Evolutionary conservation across 2,113 vertebrate genomes (phyloP).

Genomic region (Rhabdornis inornatus): DNA sequence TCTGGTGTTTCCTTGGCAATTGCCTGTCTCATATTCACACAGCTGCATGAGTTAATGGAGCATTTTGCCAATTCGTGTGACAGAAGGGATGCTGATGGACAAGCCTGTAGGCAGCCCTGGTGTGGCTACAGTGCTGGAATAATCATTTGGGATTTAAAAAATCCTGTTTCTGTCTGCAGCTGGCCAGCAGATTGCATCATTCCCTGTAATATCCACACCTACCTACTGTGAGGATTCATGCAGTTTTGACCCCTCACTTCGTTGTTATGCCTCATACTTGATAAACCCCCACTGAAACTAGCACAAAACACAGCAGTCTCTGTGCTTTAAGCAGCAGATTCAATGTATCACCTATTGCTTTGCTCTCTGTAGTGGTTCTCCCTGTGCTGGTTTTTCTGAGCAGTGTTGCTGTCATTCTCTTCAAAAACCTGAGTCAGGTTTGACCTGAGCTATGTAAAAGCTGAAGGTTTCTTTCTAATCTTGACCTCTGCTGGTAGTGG

Average conservation of each 20-base stretch:
- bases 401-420: neutral
- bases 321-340: neutral
- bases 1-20: constrained; percentile 25
- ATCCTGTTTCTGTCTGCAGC: neutral
- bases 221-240: neutral
- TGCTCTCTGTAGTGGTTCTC: constrained; percentile 16
- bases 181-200: neutral
- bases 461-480: neutral
- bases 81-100: neutral
- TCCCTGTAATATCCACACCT: neutral
- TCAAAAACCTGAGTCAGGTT: neutral
- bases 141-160: neutral
- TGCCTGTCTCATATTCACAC: neutral
- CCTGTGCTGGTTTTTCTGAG: neutral
- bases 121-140: neutral
- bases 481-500: neutral
- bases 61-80: neutral
- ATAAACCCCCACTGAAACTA: constrained; percentile 14
- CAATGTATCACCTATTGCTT: constrained; percentile 24
- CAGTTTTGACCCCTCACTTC: constrained; percentile 35
- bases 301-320: constrained; percentile 51
- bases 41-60: neutral
- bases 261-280: neutral
- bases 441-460: neutral
- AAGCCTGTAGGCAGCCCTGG: neutral